phyloP scores from a whole-genome alignment of 2,888 invertebrate species.

The Agonopterix heracliana region DNA sequence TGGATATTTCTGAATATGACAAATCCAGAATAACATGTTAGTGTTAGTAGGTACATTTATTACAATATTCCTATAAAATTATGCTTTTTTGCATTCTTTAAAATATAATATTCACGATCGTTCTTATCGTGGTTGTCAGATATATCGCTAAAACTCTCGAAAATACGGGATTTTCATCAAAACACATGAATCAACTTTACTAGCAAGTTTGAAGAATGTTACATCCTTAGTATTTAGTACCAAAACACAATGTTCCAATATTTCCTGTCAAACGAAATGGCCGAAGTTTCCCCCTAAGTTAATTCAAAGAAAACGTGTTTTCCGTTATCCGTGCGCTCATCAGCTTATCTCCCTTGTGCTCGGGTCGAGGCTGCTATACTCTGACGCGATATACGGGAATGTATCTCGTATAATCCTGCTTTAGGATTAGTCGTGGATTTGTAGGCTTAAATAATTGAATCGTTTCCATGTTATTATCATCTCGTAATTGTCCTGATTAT shows the following conservation, averaged over 20 bases:
- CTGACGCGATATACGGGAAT: background rate
- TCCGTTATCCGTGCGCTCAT: constrained; percentile 8
- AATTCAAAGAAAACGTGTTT: constrained; percentile 15
- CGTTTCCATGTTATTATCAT: background rate
- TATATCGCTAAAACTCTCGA: too few relatives aligned
- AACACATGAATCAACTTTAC: too few relatives aligned
- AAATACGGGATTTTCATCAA: too few relatives aligned
- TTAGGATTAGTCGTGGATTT: background rate
- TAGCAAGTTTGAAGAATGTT: too few relatives aligned
- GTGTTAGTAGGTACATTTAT: too few relatives aligned
- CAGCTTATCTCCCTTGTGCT: constrained; percentile 11
- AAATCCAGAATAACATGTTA: too few relatives aligned
- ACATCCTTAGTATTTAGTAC: too few relatives aligned
- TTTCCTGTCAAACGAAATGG: constrained; percentile 7
- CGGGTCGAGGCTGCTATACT: constrained; percentile 4
- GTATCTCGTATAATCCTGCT: background rate
- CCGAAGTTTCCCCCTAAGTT: constrained; percentile 7
- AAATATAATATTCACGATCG: too few relatives aligned
- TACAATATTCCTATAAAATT: too few relatives aligned
- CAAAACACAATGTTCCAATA: background rate
- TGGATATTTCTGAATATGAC: too few relatives aligned
- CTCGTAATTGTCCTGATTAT: background rate
- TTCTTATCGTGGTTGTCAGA: too few relatives aligned
- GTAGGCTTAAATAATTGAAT: background rate
- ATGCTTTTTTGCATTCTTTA: too few relatives aligned